These are phyloP conservation scores for Luperina testacea DNA, from an alignment of 2,888 invertebrate species.

Conservation along the genomic window DNA sequence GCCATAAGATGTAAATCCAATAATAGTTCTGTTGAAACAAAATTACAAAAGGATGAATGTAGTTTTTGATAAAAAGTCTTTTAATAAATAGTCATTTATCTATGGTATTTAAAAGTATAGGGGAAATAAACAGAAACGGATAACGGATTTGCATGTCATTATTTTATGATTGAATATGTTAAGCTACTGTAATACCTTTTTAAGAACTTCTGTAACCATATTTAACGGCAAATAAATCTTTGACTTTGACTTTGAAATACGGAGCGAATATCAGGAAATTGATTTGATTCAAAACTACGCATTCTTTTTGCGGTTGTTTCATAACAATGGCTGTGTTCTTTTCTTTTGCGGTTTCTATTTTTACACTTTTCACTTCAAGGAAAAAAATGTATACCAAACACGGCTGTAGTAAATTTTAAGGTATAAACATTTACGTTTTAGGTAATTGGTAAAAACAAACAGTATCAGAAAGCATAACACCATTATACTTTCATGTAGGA, in stretches of 20 bases:
- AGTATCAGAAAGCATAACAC: not conserved
- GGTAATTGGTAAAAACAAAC: not conserved
- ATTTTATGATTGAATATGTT: too few relatives aligned
- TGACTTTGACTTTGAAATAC: too few relatives aligned
- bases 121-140: conserved; percentile 27
- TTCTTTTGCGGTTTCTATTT: conserved; percentile 69
- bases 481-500: not conserved
- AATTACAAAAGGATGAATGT: not conserved
- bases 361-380: conserved; percentile 59
- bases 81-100: not conserved
- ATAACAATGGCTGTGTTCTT: conserved; percentile 74
- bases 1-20: not conserved
- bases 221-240: too few relatives aligned
- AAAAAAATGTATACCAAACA: conserved; percentile 34
- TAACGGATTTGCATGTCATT: too few relatives aligned
- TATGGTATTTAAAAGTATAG: conserved; percentile 24
- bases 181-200: too few relatives aligned
- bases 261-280: conserved; percentile 61
- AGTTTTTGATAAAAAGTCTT: not conserved
- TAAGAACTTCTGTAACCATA: too few relatives aligned
- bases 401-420: conserved; percentile 1
- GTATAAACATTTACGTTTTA: conserved; percentile 20
- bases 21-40: not conserved
- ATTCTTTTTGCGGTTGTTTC: conserved; percentile 68
- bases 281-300: conserved; percentile 56